Conservation (phyloP, 2,113 vertebrate species). For the Ceyx melanurus region DNA sequence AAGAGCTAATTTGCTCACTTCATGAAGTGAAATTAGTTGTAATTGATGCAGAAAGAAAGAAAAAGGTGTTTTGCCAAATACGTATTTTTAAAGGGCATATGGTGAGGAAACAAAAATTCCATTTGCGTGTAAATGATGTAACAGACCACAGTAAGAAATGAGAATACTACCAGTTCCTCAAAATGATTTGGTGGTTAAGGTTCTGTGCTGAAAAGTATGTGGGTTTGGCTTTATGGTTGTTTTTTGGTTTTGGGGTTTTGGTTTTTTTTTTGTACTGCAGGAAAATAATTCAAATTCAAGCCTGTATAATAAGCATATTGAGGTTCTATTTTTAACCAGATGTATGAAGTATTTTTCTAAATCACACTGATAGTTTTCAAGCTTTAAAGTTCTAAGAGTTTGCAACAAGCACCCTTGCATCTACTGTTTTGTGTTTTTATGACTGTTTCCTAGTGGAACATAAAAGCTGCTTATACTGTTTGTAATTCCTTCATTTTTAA, state of each 20-base stretch:
- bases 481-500: not conserved
- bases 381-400: not conserved
- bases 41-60: constrained; percentile 17
- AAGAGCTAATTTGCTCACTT: constrained; percentile 57
- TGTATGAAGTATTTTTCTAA: constrained; percentile 43
- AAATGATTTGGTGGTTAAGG: constrained; percentile 30
- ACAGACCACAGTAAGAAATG: not conserved
- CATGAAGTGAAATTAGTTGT: constrained; percentile 55
- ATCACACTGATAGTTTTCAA: constrained; percentile 40
- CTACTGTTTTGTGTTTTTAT: not conserved
- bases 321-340: constrained; percentile 55
- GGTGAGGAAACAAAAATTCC: constrained; percentile 40
- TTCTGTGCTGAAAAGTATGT: constrained; percentile 23
- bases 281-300: constrained; percentile 43
- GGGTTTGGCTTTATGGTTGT: not conserved
- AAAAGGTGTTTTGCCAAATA: constrained; percentile 41
- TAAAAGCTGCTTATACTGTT: not conserved
- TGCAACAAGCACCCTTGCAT: not conserved
- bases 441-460: not conserved
- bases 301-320: constrained; percentile 15
- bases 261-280: not conserved
- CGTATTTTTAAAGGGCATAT: constrained; percentile 48
- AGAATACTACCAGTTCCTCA: constrained; percentile 26
- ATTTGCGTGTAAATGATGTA: constrained; percentile 55
- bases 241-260: too few relatives aligned